Base-by-base conservation (phyloP, 2,797 vertebrate species). In the Melanotaenia pygmaea region DNA sequence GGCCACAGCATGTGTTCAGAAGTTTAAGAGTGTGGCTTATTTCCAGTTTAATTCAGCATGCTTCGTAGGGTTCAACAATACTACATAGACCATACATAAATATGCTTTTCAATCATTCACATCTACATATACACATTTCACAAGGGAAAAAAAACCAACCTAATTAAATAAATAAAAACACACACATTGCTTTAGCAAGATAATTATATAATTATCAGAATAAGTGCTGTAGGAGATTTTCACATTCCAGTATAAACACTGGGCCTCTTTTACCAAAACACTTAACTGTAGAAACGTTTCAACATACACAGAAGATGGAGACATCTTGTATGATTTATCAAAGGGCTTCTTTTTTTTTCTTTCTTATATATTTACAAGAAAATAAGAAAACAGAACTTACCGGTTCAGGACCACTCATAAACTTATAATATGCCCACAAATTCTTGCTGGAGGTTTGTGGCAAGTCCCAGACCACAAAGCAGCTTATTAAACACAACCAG, bases 21-120 rank as follows among this genome's bases (percentile, higher is more conserved):
- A 63, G 72, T 82, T 83, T 74, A 76, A 83, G 59, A 79, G 66
- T 22, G 5, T 30, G 72, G 72, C 59, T 64, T 24, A 38, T 20
- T 67, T 84, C 76, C 74, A 89, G 64, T 45, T 68, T 37, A 34
- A 57, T 61, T 9, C 5, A 67, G 40, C n/a, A 75, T 40, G 61
- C 63, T 59, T 56, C 40, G 40, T 40, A 51, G n/a, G 68, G 57
- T 62, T 74, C 13, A 32, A 54, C 24, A 56, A 38, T 14, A 40
- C 18, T 59, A 59, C 50, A 66, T 26, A 11, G 37, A 68, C 56
- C 56, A 54, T 12, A 3, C 37, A 10, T 38, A 13, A 30, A 67
- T 34, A 56, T 32, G 18, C 32, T 51, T 74, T 68, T 69, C 12
- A 26, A 30, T 74, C 0, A 43, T 35, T 26, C 30, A 35, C 2